Base-by-base conservation (phyloP, 2,113 vertebrate species). In the Lampris incognitus region DNA sequence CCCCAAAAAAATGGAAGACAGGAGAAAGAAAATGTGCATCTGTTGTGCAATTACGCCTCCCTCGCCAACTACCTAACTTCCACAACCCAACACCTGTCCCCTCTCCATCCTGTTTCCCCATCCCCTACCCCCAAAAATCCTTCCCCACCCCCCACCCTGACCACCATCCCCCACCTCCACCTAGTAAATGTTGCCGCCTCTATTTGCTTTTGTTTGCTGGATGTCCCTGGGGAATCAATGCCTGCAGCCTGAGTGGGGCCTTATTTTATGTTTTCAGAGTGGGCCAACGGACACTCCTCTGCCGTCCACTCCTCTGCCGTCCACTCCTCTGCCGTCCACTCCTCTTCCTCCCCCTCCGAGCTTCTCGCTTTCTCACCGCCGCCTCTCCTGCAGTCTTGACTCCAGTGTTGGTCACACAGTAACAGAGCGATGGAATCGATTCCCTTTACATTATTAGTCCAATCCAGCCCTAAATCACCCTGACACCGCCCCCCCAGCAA, bases 131-230 rank as follows among this genome's bases (percentile, higher is more conserved):
- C 4, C 9, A 9, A 49, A 49, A 4, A 49, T 9, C 9, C 56
- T 37, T 6, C 56, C 1, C 57, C 36, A 4, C 48, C 48, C 48
- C 9, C 24, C 24, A 24, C 24, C 24, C 24, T 24, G 24, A 24
- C 24, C 24, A 24, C 24, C 24, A 24, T 24, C 55, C 0, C 46
- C n/a, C 46, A 3, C 61, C 37, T 0, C 41, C 58, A 57, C 63
- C 52, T 24, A 44, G 62, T 72, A 68, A n/a, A 57, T 80, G 85
- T 84, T 87, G 86, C 85, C 85, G 81, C 88, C 71, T 90, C 81
- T 61, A 83, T 81, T 86, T 89, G 84, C 76, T 74, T 72, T 84
- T 80, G 78, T 87, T 89, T 83, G 86, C 84, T 79, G 65, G 76
- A 87, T 78, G 85, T 82, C 74, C 78, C 68, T 55, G 61, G 62